Base-by-base conservation (phyloP, 30 jellyfish, hydroid and myxozoan species). In the Pelagia noctiluca region DNA sequence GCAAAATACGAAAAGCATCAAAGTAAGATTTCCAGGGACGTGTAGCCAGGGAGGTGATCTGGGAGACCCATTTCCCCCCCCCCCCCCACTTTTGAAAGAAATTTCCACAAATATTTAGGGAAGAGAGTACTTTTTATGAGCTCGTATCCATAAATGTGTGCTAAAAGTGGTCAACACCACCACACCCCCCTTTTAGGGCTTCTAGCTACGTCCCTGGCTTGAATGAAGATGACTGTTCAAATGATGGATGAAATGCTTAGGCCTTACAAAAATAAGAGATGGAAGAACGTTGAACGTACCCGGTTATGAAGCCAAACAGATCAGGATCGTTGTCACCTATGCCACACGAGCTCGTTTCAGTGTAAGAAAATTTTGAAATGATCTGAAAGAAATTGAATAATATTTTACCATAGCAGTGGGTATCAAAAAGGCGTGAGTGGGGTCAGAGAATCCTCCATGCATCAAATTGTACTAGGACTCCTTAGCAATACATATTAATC, bases 301-400 rank as follows among this genome's bases (percentile, higher is more conserved):
- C 98, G 42, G 95, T 84, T 10, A 92, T 92, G 73, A 92, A 92
- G 3, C 96, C 98, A 69, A 92, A 86, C 26, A 35, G 37, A 22
- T 75, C 76, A 3, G 87, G 81, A 36, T 92, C 89, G 22, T 76
- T 86, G 23, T 92, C 96, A 30, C 91, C 85, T 32, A 92, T 47
- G 0, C 96, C 98, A 50, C 98, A 92, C 10, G 98, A 92, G 0
- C 96, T 85, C 1, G 98, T 92, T 47, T 92, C 96, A 1, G 98
- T 92, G 67, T 92, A 92, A 0, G 98, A 92, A 63, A 34, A 92
- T 62, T 81, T 75, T 10, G 81, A 86, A 60, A 85, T 30, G 0
- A 69, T 50, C 98, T 91, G 50, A 35, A 75, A 35, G 22, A 35
- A 35, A 34, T 7, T n/a, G 12, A 26, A n/a, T 5, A 24, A 22